phyloP scores from a whole-genome alignment of 2,113 vertebrate genomes.

The Hemiscyllium ocellatum region DNA sequence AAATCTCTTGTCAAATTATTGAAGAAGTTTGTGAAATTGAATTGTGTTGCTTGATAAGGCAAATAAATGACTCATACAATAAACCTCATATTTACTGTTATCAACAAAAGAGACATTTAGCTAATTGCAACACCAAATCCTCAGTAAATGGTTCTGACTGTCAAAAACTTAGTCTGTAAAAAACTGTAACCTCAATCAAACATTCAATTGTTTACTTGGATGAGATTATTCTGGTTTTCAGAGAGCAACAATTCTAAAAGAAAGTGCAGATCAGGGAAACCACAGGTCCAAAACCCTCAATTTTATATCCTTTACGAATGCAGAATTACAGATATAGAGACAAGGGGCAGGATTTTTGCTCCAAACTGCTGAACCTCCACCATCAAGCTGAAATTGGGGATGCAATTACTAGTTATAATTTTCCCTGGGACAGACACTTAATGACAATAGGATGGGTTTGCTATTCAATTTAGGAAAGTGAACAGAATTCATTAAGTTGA shows the following conservation, averaged over 20 bases:
- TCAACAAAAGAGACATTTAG: not conserved
- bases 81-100: not conserved
- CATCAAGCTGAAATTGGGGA: not conserved
- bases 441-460: not conserved
- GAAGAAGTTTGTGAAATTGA: constrained; percentile 1
- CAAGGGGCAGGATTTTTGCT: not conserved
- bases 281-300: not conserved
- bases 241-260: not conserved
- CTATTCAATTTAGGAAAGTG: not conserved
- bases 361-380: too few species aligned
- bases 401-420: not conserved
- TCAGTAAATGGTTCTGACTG: not conserved
- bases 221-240: too few species aligned
- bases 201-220: not conserved
- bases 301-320: not conserved
- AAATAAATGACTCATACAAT: not conserved
- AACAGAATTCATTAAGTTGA: not conserved
- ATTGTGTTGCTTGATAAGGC: too few species aligned
- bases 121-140: not conserved
- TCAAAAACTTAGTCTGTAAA: not conserved
- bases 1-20: not conserved
- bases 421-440: not conserved
- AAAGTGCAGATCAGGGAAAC: not conserved
- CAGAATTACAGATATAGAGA: not conserved
- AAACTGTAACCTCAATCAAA: not conserved